Base-by-base conservation (phyloP, 2,888 invertebrate genomes). In the Ennomos erosarius region DNA sequence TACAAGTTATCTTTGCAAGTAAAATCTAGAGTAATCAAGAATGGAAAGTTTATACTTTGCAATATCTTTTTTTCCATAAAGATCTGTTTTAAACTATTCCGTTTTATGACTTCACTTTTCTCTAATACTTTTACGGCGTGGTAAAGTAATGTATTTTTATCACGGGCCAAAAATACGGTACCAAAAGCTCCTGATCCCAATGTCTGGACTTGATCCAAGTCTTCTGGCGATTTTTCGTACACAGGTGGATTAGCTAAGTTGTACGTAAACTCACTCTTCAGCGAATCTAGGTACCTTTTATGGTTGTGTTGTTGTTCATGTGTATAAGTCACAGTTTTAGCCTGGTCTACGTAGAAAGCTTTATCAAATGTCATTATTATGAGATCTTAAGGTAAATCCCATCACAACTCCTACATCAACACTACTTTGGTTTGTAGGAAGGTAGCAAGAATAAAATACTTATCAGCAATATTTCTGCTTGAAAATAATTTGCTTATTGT, bases 161-260 rank as follows among this genome's bases (percentile, higher is more conserved):
- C 94, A 72, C 93, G 93, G 34, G 93, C 94, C 10, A 96, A 84
- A 75, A 96, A 94, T 8, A 98, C 98, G 45, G 95, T 94, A 5
- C 98, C 98, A 82, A 97, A 99, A 0, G 97, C 95, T 1, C 98
- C 98, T 0, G 94, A 93, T 0, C 98, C 98, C 52, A 98, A 82
- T 0, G 96, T 96, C 74, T 94, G 94, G 36, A 96, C 88, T 51
- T 94, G 84, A 62, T 96, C 95, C 78, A 96, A 98, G 73, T 97
- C 96, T 10, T 94, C 86, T 3, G 66, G 57, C 1, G 72, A 64
- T 67, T 81, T 84, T 11, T 69, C 57, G 52, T 70, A 79, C 5
- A 56, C 10, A 35, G 60, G 42, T 10, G 71, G 66, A 47, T 73
- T 69, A 9, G 59, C 47, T 52, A 78, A 75, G 10, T 26, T 71